Evolutionary conservation across 2,888 invertebrate species (phyloP).

Genomic region (Lathronympha strigana): DNA sequence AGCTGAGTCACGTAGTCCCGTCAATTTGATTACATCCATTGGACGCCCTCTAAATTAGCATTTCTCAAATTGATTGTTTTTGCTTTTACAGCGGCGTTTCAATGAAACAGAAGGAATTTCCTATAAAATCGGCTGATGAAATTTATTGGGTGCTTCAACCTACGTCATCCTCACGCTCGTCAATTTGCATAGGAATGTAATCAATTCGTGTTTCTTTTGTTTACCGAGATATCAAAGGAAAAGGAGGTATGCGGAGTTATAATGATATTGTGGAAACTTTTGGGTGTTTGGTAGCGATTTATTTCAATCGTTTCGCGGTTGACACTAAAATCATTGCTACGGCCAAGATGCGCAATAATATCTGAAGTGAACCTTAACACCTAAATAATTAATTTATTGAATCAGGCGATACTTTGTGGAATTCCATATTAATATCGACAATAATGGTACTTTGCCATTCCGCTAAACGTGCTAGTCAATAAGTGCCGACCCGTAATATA

Average conservation of each 20-base stretch:
- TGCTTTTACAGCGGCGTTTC: slow-evolving; percentile 46
- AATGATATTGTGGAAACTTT: slow-evolving; percentile 27
- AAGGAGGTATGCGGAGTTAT: slow-evolving; percentile 34
- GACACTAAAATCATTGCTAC: too few relatives aligned
- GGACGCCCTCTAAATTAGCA: slow-evolving; percentile 40
- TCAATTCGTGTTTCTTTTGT: slow-evolving; percentile 59
- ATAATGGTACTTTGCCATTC: too few relatives aligned
- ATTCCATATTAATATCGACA: too few relatives aligned
- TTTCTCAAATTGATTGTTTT: slow-evolving; percentile 46
- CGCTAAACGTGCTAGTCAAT: too few relatives aligned
- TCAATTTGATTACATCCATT: slow-evolving; percentile 39
- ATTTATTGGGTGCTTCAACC: slow-evolving; percentile 61
- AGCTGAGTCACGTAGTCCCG: slow-evolving; percentile 35
- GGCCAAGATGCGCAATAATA: too few relatives aligned
- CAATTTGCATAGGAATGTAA: slow-evolving; percentile 67
- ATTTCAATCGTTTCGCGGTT: too few relatives aligned
- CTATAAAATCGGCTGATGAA: slow-evolving; percentile 58
- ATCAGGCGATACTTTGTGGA: too few relatives aligned
- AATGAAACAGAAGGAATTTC: slow-evolving; percentile 59
- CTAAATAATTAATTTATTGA: too few relatives aligned
- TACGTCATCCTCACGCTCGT: slow-evolving; percentile 53
- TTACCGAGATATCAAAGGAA: slow-evolving; percentile 46
- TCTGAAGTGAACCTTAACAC: too few relatives aligned
- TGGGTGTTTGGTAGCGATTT: not conserved
- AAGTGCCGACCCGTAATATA: too few relatives aligned